Conservation (phyloP, 92 coral and sea anemone species). For the Porites evermanni region DNA sequence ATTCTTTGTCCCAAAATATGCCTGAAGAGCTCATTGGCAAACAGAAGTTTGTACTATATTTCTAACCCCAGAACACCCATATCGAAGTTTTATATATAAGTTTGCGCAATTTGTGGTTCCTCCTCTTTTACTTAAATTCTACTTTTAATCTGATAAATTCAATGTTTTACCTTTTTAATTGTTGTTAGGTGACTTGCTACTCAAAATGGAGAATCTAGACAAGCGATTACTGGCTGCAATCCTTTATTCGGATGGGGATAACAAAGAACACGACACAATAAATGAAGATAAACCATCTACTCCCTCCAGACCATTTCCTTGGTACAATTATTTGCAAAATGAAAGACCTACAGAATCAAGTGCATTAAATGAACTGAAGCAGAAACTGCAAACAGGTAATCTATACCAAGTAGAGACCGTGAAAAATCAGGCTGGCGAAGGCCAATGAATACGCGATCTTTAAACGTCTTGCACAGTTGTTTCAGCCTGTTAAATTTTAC, state of each 20-base stretch:
- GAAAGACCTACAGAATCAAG: conserved; percentile 84
- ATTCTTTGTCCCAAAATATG: too few relatives aligned
- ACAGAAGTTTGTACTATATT: too few relatives aligned
- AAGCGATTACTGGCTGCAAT: conserved; percentile 67
- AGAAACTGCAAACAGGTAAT: conserved; percentile 87
- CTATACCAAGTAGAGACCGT: not conserved
- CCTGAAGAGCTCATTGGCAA: too few relatives aligned
- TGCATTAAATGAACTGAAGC: conserved; percentile 83
- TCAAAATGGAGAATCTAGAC: conserved; percentile 78
- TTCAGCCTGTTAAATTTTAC: too few relatives aligned
- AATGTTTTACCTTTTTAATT: not conserved
- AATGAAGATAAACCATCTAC: conserved; percentile 25
- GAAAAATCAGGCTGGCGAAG: not conserved
- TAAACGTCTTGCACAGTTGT: too few relatives aligned
- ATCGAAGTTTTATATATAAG: too few relatives aligned
- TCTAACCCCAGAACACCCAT: too few relatives aligned
- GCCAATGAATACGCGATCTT: not conserved
- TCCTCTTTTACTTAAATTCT: too few relatives aligned
- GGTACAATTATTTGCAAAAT: conserved; percentile 94
- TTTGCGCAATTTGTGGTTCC: too few relatives aligned
- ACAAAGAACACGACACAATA: conserved; percentile 11
- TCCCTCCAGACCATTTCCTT: conserved; percentile 70
- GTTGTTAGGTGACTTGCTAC: conserved; percentile 81
- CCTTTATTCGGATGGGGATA: conserved; percentile 62
- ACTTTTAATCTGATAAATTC: too few relatives aligned